Conservation (phyloP, 2,888 invertebrate genomes). For the Diaphora mendica region DNA sequence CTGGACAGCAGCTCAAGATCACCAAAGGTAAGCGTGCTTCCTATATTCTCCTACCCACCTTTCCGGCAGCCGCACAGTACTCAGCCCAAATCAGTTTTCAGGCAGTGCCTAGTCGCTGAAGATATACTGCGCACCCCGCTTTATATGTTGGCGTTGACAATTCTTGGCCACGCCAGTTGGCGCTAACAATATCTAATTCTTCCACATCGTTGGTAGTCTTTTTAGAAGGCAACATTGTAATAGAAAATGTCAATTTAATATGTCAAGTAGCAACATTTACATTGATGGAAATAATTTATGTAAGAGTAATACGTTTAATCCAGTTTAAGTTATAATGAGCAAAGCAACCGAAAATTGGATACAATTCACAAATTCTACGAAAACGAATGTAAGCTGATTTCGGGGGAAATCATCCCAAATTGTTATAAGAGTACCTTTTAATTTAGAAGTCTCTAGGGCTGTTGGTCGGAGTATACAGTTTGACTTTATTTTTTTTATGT, state of each 20-base stretch:
- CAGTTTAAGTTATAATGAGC: slow-evolving; percentile 16
- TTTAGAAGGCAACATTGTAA: neutral
- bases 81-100: too few relatives aligned
- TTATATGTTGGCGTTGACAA: too few relatives aligned
- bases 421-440: slow-evolving; percentile 51
- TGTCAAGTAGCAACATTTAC: neutral
- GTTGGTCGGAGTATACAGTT: slow-evolving; percentile 27
- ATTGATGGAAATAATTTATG: neutral
- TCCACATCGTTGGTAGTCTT: neutral
- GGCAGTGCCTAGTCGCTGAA: too few relatives aligned
- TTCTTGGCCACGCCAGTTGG: too few relatives aligned
- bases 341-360: slow-evolving; percentile 33
- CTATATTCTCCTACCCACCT: too few relatives aligned
- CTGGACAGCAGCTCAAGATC: too few relatives aligned
- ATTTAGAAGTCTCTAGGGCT: slow-evolving; percentile 46
- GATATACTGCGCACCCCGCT: too few relatives aligned
- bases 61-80: too few relatives aligned
- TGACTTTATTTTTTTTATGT: slow-evolving; percentile 45
- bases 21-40: too few relatives aligned
- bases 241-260: neutral
- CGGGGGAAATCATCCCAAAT: slow-evolving; percentile 50
- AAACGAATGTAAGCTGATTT: slow-evolving; percentile 44
- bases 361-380: slow-evolving; percentile 33
- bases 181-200: too few relatives aligned
- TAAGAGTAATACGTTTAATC: neutral